A percentile compares a stretch with the other conserved stretches of the same genome.
Conservation (phyloP, 1,140 invertebrate genomes). For the Medauroidea extradentata region DNA sequence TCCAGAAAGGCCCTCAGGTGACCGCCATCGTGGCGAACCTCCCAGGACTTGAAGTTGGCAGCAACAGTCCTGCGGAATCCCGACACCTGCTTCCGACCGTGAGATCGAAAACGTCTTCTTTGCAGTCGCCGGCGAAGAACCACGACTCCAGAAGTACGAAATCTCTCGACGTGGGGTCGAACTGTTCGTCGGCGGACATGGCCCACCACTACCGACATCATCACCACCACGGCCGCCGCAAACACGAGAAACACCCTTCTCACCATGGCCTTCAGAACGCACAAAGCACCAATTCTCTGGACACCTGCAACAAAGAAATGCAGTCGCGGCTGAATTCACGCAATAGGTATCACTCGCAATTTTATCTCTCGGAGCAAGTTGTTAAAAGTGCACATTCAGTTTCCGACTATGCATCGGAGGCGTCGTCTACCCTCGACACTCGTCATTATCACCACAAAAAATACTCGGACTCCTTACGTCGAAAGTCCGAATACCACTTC, state of each 20-base stretch:
- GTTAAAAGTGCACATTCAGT: not conserved
- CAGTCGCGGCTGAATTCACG: not conserved
- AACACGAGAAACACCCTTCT: not conserved
- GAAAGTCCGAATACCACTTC: not conserved
- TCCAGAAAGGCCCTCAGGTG: slow-evolving; percentile 56
- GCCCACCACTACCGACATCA: slow-evolving; percentile 4
- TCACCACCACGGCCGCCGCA: not conserved
- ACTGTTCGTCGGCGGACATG: not conserved
- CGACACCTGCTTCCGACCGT: slow-evolving; percentile 39
- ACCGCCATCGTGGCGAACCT: slow-evolving; percentile 52
- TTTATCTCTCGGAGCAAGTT: not conserved
- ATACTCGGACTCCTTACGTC: not conserved
- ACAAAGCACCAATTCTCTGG: slow-evolving; percentile 31
- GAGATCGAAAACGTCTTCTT: slow-evolving; percentile 18
- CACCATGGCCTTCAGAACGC: slow-evolving; percentile 45
- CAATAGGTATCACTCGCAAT: not conserved
- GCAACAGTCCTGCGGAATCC: slow-evolving; percentile 2
- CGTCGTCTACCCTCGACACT: not conserved
- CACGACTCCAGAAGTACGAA: slow-evolving; percentile 26
- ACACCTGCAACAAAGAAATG: slow-evolving; percentile 14
- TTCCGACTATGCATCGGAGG: not conserved
- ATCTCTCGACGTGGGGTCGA: slow-evolving; percentile 11
- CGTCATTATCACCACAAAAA: not conserved
- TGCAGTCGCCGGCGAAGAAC: not conserved
- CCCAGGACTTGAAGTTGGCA: slow-evolving; percentile 50